Evolutionary conservation across 53 echinoderm and acorn worm species (phyloP), one percentile per base, ranked within the genome.

Genomic region (Patiria pectinifera): DNA sequence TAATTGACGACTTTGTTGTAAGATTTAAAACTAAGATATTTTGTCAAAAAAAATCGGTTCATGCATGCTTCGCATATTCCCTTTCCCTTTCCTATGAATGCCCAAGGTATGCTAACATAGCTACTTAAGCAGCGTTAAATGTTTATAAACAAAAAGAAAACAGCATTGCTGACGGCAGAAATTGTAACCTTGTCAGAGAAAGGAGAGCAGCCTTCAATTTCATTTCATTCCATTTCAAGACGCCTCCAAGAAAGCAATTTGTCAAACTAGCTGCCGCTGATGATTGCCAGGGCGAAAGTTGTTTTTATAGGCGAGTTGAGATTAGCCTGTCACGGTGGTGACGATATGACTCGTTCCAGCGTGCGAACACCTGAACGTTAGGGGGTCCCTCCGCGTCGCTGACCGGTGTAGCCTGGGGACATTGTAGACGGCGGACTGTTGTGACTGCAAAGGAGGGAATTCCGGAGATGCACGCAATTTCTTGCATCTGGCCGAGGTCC

Each of bases 391-490:
- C 18, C 58, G 48, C 49, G 86, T 47, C 86, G 71, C 0, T 86
- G 86, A 6, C 22, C n/a, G 72, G 86, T 71, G 10, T 45, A 11
- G 75, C 87, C 76, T 59, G 11, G 77, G 87, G 87, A 23, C 78
- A 19, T 78, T 44, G 26, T 24, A 76, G 24, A 53, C 76, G 87
- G 21, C 44, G 77, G 11, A 59, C 15, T 60, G 77, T 77, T 87
- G 87, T 87, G 76, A 87, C 77, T 77, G 87, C 48, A 18, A 16
- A 26, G 45, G 49, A 63, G 69, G 45, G 84, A 62, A 87, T 87
- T 87, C 87, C 76, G 60, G 76, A 26, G 78, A 78, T 45, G 86
- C 58, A 18, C 13, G 13, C 62, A 75, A 87, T 87, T 49, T 85
- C 3, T 59, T 19, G 76, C 8, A 61, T 60, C 35, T 77, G 24